Evolutionary conservation across 2,888 invertebrate genomes (phyloP), one percentile per base, ranked within the genome.

Genomic region (Exephanes ischioxanthus): DNA sequence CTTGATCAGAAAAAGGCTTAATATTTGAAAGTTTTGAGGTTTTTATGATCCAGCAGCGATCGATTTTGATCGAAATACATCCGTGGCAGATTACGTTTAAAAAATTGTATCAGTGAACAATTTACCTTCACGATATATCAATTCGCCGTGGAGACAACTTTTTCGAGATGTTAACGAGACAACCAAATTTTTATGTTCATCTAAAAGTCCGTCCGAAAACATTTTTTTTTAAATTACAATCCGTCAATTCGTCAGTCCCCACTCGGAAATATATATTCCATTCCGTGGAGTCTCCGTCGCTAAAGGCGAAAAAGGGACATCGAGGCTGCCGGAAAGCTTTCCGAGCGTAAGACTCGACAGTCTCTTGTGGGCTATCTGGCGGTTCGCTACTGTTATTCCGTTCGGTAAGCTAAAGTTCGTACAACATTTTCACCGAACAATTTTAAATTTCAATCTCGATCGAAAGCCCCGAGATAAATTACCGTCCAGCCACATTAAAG

Each of bases 341-440:
- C n/a, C 68, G 75, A 84, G 71, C 84, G 63, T 67, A 63, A 80
- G 73, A 85, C 81, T 73, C 53, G 70, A 85, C 87, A 88, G 88
- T 88, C 80, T 81, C 85, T 82, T 45, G 80, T 76, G 53, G 82
- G 51, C 88, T 75, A 63, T 80, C 72, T 22, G 30, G 80, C 77
- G 76, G 68, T 53, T 77, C 79, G 63, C 75, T 80, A 61, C 55
- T 61, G n/a, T 48, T 14, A 19, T 66, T 63, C 55, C 33, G 22
- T 63, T 45, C 61, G 73, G 83, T 83, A 72, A 85, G 85, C 55
- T 41, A 33, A 33, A 14, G 61, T 33, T 55, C 67, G n/a, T 26
- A 14, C 30, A 9, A 48, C 7, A 30, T 63, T 30, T 26, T 30
- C 14, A 61, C 6, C 30, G 6, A 30, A 33, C 16, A 33, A 26